A percentile compares a stretch with the other conserved stretches of the same genome.
Evolutionary conservation across 53 echinoderm and acorn worm species (phyloP).

Genomic region (Antedon mediterranea): DNA sequence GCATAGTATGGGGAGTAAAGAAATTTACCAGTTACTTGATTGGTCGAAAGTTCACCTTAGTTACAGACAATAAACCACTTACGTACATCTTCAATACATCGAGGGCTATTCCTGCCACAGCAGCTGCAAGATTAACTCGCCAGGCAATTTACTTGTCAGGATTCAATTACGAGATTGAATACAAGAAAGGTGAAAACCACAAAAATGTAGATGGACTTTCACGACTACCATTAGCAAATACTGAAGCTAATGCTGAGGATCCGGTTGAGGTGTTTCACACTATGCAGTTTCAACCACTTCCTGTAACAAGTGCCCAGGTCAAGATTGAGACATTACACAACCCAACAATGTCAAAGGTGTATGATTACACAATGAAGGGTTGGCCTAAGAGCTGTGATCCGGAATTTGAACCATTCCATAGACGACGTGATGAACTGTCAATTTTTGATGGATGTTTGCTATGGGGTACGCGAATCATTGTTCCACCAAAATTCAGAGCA

Average conservation of each 20-base stretch:
- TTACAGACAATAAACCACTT: not conserved
- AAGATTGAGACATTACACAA: slow-evolving; percentile 16
- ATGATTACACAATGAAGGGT: slow-evolving; percentile 24
- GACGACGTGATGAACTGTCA: slow-evolving; percentile 23
- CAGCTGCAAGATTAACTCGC: not conserved
- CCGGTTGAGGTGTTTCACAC: slow-evolving; percentile 10
- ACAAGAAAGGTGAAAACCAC: not conserved
- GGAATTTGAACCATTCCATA: slow-evolving; percentile 25
- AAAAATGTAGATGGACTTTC: not conserved
- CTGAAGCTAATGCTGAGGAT: not conserved
- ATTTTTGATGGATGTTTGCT: too few species aligned
- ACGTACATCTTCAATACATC: not conserved
- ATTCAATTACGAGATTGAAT: not conserved
- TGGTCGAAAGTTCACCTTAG: not conserved
- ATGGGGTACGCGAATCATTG: too few species aligned
- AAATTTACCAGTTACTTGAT: not conserved
- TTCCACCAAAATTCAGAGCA: too few species aligned
- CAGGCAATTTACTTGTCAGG: not conserved
- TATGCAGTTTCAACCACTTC: slow-evolving; percentile 23
- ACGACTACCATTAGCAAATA: not conserved
- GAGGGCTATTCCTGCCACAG: not conserved
- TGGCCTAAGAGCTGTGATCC: slow-evolving; percentile 19
- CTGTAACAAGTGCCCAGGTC: slow-evolving; percentile 25
- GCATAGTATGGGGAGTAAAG: not conserved
- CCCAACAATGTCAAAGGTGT: slow-evolving; percentile 17